phyloP scores from a whole-genome alignment of 2,888 invertebrate species.

The Choreutis nemorana region DNA sequence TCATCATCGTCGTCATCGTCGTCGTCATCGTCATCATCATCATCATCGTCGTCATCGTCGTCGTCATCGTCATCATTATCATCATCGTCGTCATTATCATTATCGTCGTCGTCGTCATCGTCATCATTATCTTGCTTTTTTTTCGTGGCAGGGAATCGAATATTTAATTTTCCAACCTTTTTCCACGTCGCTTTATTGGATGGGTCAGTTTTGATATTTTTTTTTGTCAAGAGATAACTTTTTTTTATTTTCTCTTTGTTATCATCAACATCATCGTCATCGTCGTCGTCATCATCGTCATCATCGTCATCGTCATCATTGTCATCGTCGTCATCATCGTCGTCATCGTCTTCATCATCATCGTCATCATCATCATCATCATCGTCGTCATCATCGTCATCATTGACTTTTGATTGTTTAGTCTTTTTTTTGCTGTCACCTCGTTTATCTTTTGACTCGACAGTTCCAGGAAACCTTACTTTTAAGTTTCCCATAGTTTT shows the following conservation, averaged over 20 bases:
- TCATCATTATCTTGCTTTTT: slow-evolving; percentile 26
- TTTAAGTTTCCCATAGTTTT: slow-evolving; percentile 43
- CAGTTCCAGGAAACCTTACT: slow-evolving; percentile 23
- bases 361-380: slow-evolving; percentile 19
- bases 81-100: slow-evolving; percentile 26
- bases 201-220: slow-evolving; percentile 13
- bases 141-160: slow-evolving; percentile 20
- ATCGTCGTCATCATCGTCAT: slow-evolving; percentile 19
- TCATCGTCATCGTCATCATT: slow-evolving; percentile 48
- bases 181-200: slow-evolving; percentile 21
- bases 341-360: slow-evolving; percentile 26
- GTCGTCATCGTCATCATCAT: slow-evolving; percentile 42
- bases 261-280: slow-evolving; percentile 24
- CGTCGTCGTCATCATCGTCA: slow-evolving; percentile 42
- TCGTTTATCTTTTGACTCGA: slow-evolving; percentile 15
- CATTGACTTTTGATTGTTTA: slow-evolving; percentile 5
- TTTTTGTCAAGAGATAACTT: slow-evolving; percentile 19
- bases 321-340: slow-evolving; percentile 31
- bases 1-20: slow-evolving; percentile 51
- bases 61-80: slow-evolving; percentile 47
- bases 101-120: slow-evolving; percentile 26
- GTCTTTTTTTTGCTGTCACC: slow-evolving; percentile 11
- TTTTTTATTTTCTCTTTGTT: slow-evolving; percentile 11
- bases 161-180: slow-evolving; percentile 22
- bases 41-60: slow-evolving; percentile 42